phyloP scores from a whole-genome alignment of 2,797 vertebrate genomes.

The Pitangus sulphuratus region DNA sequence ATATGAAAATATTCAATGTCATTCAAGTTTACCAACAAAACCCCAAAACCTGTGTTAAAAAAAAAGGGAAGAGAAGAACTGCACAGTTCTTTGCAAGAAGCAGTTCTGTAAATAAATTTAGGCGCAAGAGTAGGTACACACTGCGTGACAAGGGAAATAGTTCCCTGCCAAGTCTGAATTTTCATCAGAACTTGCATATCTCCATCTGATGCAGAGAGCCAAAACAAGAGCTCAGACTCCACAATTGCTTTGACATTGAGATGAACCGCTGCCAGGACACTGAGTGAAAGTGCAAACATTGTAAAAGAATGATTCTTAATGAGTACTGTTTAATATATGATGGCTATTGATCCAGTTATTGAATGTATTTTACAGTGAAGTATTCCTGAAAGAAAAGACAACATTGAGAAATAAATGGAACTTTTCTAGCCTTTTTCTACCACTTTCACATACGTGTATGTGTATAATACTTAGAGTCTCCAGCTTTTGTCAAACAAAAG shows the following conservation, averaged over 20 bases:
- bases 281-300: not conserved
- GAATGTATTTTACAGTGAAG: not conserved
- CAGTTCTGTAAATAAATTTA: not conserved
- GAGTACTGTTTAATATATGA: not conserved
- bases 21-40: not conserved
- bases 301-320: not conserved
- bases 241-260: not conserved
- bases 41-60: fast-evolving
- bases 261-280: not conserved
- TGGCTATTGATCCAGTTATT: not conserved
- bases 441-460: not conserved
- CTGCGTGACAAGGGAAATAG: not conserved
- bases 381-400: not conserved
- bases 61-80: not conserved
- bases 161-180: not conserved
- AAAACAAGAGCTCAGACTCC: not conserved
- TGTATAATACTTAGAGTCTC: not conserved
- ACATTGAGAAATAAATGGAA: not conserved
- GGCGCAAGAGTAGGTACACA: not conserved
- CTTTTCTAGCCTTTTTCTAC: not conserved
- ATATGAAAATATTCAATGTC: not conserved
- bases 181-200: not conserved
- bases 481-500: not conserved
- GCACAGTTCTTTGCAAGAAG: not conserved
- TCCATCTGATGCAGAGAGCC: not conserved